These are phyloP conservation scores for Achatina immaculata DNA, from an alignment of 1,140 invertebrate genomes.

Conservation along the genomic window DNA sequence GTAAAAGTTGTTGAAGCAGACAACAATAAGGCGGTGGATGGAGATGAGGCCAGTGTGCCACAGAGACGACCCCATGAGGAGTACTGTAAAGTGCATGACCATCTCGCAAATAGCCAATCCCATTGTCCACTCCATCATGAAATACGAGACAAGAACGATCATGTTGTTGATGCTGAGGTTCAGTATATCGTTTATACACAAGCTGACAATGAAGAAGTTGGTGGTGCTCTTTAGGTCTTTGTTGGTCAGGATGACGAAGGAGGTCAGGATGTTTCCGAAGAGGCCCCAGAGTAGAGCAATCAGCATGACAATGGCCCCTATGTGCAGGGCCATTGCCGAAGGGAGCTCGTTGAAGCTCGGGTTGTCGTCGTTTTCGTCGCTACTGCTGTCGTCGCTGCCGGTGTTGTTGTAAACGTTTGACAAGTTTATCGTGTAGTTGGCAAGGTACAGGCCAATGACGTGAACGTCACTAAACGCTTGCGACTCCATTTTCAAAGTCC, in stretches of 20 bases:
- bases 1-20: constrained; percentile 68
- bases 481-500: background rate
- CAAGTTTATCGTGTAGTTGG: constrained; percentile 27
- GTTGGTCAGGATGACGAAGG: constrained; percentile 56
- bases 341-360: constrained; percentile 39
- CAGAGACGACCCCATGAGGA: constrained; percentile 67
- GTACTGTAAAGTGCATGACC: constrained; percentile 65
- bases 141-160: constrained; percentile 68
- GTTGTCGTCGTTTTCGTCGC: background rate
- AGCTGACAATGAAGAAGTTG: constrained; percentile 68
- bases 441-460: constrained; percentile 13
- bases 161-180: constrained; percentile 69
- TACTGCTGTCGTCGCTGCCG: background rate
- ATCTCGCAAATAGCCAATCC: constrained; percentile 64
- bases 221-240: constrained; percentile 65
- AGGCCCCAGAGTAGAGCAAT: constrained; percentile 58
- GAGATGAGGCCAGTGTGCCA: constrained; percentile 71
- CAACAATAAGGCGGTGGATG: constrained; percentile 69
- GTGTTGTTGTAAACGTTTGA: constrained; percentile 4
- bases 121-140: constrained; percentile 61
- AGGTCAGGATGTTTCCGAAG: constrained; percentile 62
- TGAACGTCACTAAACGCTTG: background rate
- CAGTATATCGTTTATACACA: constrained; percentile 70
- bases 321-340: constrained; percentile 55
- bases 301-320: constrained; percentile 61